Evolutionary conservation across 2,888 invertebrate species (phyloP), one percentile per base, ranked within the genome.

Genomic region (Invenusta paracnida): DNA sequence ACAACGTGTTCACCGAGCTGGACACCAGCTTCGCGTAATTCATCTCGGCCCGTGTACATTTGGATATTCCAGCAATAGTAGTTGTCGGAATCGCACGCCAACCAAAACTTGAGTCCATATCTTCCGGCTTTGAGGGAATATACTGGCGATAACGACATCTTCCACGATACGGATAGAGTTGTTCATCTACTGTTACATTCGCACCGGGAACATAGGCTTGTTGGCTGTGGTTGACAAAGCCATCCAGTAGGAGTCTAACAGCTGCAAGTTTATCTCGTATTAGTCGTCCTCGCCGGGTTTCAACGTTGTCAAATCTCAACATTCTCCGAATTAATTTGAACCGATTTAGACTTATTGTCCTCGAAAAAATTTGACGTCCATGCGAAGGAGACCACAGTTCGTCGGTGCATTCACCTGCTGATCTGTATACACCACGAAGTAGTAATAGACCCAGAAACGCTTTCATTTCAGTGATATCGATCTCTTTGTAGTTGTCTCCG

Each of bases 61-160:
- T 67, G 67, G 23, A 67, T 30, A 81, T 84, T 84, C 25, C 31
- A 84, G 67, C 84, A 84, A 31, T 84, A 84, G 31, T 84, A 84
- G 67, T 84, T 73, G 67, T 84, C 84, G 11, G 84, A 84, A 67
- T 84, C 67, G 73, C 84, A 84, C 27, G 67, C 31, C 25, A 84
- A 27, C 84, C 84, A 84, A 82, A 82, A 17, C 30, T 29, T 17
- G 30, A 82, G 82, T n/a, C 28, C 28, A 27, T 84, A 84, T 73
- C 48, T 84, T 17, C 84, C 23, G 84, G 84, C 31, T 81, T 84
- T 31, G 31, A 31, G 23, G 84, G 31, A 30, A 84, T 84, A 25
- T 84, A 84, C 48, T 84, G 84, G 11, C 31, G 84, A 84, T 84
- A 84, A 25, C 31, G 67, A 84, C 25, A 84, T n/a, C 67, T n/a